Base-by-base conservation (phyloP, 1,140 invertebrate genomes). In the Piezodorus guildinii region DNA sequence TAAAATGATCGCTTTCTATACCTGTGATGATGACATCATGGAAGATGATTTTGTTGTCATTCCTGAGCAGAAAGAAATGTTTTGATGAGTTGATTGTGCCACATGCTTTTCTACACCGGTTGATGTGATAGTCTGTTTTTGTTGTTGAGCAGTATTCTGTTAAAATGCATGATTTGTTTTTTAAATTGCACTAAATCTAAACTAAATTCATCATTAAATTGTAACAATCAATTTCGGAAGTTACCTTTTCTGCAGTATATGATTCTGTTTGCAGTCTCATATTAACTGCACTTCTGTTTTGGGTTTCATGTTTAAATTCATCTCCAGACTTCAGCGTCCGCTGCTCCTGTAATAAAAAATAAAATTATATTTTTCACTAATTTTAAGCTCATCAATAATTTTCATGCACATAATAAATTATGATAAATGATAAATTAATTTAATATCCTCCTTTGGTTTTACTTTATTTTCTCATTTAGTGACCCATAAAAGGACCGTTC, bases 181-280 rank as follows among this genome's bases (percentile, higher is more conserved):
- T 49, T 10, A 49, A 3, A 49, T n/a, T n/a, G n/a, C n/a, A n/a
- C n/a, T n/a, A n/a, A n/a, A n/a, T n/a, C n/a, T n/a, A n/a, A n/a
- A n/a, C n/a, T n/a, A n/a, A n/a, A n/a, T n/a, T n/a, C n/a, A n/a
- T n/a, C n/a, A n/a, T n/a, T n/a, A n/a, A n/a, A n/a, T n/a, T n/a
- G n/a, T n/a, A n/a, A n/a, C n/a, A n/a, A n/a, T n/a, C n/a, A n/a
- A n/a, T n/a, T n/a, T n/a, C n/a, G n/a, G 14, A 6, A 10, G 19
- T 67, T 64, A 80, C 77, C 75, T 91, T 88, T 75, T 93, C 88
- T 8, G 87, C 83, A 64, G 84, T 90, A 73, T 90, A 92, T 15
- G 83, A 85, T 67, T 91, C 89, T 49, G 88, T 91, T 52, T 90
- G 86, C 21, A 94, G 75, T 73, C 88, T 89, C 76, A 91, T 85